Evolutionary conservation across 2,113 vertebrate genomes (phyloP).

Genomic region (Recurvirostra avosetta): DNA sequence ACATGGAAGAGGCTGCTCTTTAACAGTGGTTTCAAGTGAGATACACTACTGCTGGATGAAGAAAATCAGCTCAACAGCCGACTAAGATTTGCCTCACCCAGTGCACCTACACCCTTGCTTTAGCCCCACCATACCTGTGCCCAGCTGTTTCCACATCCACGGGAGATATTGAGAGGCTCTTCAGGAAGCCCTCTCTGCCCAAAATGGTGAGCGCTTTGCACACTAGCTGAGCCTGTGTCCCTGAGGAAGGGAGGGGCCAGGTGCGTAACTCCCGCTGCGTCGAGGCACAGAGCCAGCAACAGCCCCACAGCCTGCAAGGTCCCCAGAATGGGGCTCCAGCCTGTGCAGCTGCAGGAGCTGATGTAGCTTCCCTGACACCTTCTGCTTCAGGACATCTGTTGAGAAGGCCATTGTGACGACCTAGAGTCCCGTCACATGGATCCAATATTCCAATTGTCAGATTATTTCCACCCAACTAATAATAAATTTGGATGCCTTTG

Average conservation of each 20-base stretch:
- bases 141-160: background rate
- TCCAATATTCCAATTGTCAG: background rate
- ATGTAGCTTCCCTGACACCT: background rate
- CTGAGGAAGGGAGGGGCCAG: background rate
- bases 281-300: background rate
- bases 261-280: accelerated
- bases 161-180: background rate
- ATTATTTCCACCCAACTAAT: background rate
- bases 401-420: background rate
- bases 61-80: background rate
- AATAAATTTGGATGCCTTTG: background rate
- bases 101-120: background rate
- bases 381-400: background rate
- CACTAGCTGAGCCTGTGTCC: background rate
- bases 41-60: background rate
- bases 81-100: background rate
- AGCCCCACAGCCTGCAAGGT: background rate
- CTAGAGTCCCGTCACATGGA: background rate
- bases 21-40: background rate
- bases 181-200: background rate
- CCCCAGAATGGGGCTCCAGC: background rate
- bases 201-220: background rate
- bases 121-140: background rate
- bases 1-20: background rate
- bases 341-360: background rate